These are phyloP conservation scores for Anguilla pacifica DNA, from an alignment of 2,797 vertebrate species.

Conservation along the genomic window DNA sequence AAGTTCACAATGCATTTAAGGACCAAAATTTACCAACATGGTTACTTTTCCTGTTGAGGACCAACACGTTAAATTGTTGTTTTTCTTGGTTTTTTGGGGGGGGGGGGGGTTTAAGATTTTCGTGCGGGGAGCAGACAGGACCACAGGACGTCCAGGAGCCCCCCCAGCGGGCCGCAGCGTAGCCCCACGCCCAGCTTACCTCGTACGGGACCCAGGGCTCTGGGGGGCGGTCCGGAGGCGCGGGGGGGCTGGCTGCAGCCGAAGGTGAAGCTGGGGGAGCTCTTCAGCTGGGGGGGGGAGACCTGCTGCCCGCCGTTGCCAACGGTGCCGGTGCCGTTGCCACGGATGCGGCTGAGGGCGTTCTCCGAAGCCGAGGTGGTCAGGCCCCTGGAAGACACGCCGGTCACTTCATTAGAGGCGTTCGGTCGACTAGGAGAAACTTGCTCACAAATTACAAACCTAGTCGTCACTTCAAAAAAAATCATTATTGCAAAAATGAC, in stretches of 20 bases:
- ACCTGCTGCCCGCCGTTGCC: conserved; percentile 79
- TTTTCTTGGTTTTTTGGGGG: too few relatives aligned
- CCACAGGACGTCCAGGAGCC: conserved; percentile 54
- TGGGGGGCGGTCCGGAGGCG: conserved; percentile 51
- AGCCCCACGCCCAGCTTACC: conserved; percentile 74
- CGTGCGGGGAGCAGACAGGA: conserved; percentile 53
- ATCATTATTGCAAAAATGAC: too few relatives aligned
- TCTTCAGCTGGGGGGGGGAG: conserved; percentile 79
- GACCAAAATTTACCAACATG: neutral
- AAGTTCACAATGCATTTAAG: neutral
- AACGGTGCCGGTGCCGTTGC: conserved; percentile 75
- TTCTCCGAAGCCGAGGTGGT: conserved; percentile 81
- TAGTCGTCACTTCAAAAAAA: too few relatives aligned
- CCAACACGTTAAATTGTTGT: neutral
- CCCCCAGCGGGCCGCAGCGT: conserved; percentile 57
- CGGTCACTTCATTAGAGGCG: too few relatives aligned
- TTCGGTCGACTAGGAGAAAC: too few relatives aligned
- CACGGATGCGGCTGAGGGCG: conserved; percentile 71
- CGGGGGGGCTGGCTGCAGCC: conserved; percentile 67
- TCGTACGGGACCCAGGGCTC: conserved; percentile 76
- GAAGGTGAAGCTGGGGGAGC: conserved; percentile 86
- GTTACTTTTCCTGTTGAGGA: neutral
- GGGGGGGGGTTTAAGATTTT: neutral
- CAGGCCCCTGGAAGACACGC: conserved; percentile 67
- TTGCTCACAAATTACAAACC: too few relatives aligned